phyloP scores from a whole-genome alignment of 2,797 vertebrate genomes.

The Fundulus diaphanus region DNA sequence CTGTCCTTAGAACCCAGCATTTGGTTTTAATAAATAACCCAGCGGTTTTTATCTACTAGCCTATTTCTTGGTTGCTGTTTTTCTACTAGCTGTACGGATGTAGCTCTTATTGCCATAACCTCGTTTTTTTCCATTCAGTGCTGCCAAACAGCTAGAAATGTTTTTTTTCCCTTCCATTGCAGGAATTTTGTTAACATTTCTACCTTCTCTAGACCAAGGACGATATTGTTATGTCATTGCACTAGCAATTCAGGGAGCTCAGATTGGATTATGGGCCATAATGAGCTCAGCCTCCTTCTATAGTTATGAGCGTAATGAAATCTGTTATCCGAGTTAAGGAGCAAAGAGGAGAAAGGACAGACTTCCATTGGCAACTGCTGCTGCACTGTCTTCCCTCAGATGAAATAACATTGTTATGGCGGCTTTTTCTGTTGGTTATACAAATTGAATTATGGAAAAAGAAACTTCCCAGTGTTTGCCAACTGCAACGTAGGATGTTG shows the following conservation, averaged over 20 bases:
- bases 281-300: conserved; percentile 65
- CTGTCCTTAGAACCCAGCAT: background rate
- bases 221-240: conserved; percentile 66
- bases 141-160: conserved; percentile 38
- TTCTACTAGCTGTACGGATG: background rate
- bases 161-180: conserved; percentile 12
- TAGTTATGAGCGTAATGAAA: conserved; percentile 65
- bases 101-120: conserved; percentile 25
- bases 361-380: conserved; percentile 25
- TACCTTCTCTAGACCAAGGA: conserved; percentile 64
- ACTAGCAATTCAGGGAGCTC: conserved; percentile 53
- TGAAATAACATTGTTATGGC: conserved; percentile 17
- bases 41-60: background rate
- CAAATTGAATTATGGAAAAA: conserved; percentile 23
- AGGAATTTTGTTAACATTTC: conserved; percentile 48
- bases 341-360: conserved; percentile 44
- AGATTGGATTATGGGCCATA: conserved; percentile 70
- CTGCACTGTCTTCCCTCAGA: conserved; percentile 23
- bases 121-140: conserved; percentile 42
- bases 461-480: background rate
- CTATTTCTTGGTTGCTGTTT: background rate
- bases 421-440: conserved; percentile 25
- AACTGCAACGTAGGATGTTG: background rate
- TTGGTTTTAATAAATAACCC: background rate
- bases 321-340: conserved; percentile 55